Evolutionary conservation across 2,797 vertebrate genomes (phyloP).

Genomic region (Paramormyrops hopkinsi): DNA sequence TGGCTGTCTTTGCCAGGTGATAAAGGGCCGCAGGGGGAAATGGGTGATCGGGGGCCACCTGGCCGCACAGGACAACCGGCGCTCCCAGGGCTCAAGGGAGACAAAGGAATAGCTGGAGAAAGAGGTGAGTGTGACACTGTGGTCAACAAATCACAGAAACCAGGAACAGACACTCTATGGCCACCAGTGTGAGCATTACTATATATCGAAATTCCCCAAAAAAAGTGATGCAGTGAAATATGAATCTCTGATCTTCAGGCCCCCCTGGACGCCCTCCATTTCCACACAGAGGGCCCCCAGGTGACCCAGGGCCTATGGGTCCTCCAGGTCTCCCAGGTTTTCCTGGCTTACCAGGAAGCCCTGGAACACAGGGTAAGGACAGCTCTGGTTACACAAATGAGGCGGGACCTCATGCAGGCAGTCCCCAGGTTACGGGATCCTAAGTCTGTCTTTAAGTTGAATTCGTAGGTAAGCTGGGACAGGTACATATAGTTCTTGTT

Average conservation of each 20-base stretch:
- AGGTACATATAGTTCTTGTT: background rate
- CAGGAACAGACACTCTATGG: background rate
- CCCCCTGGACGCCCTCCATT: background rate
- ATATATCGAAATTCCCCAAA: background rate
- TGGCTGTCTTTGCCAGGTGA: background rate
- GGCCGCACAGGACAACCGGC: constrained; percentile 71
- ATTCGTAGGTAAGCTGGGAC: background rate
- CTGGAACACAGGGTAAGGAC: background rate
- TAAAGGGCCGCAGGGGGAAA: background rate
- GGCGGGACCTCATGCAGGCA: background rate
- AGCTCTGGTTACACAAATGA: background rate
- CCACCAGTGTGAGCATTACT: background rate
- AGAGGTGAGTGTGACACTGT: constrained; percentile 8
- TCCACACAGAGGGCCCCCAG: background rate
- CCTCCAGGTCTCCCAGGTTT: background rate
- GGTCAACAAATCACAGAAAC: background rate
- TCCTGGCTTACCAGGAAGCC: background rate
- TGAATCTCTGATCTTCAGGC: constrained; percentile 3
- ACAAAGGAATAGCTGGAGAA: constrained; percentile 59
- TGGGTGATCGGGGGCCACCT: constrained; percentile 64
- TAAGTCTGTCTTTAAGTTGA: background rate
- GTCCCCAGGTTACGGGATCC: background rate
- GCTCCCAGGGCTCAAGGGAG: constrained; percentile 63
- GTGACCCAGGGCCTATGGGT: background rate
- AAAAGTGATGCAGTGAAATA: background rate